A percentile compares a stretch with the other conserved stretches of the same genome.
These are phyloP conservation scores for Zhengitettix transpicula DNA, from an alignment of 2,888 invertebrate species.

Conservation along the genomic window DNA sequence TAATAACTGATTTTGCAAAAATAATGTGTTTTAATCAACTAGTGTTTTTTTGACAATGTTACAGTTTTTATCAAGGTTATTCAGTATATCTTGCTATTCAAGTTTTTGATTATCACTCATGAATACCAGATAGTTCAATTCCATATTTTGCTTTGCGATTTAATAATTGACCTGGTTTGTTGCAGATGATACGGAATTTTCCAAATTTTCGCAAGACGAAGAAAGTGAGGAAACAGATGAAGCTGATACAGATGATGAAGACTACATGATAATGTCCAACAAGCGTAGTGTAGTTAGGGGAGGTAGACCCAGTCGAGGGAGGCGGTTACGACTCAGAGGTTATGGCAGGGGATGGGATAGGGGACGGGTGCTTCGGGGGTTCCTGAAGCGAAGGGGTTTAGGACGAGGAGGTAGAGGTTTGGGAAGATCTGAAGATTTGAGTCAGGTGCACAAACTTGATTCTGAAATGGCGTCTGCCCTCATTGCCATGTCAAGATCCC, in stretches of 20 bases:
- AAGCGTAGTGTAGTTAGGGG: constrained; percentile 4
- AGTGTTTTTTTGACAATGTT: too few species aligned
- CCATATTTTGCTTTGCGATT: too few species aligned
- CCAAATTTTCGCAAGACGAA: constrained; percentile 2
- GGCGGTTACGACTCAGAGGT: constrained; percentile 3
- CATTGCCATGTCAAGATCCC: constrained; percentile 20
- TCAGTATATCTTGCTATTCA: too few species aligned
- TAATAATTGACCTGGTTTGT: neutral
- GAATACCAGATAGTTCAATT: too few species aligned
- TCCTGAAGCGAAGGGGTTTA: constrained; percentile 19
- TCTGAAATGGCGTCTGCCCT: constrained; percentile 28
- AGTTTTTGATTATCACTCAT: too few species aligned
- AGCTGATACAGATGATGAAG: constrained; percentile 4
- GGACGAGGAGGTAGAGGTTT: constrained; percentile 24
- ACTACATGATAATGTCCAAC: neutral
- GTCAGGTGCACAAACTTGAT: constrained; percentile 23
- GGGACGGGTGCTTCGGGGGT: constrained; percentile 16
- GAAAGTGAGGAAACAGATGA: constrained; percentile 15
- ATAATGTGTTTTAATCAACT: too few species aligned
- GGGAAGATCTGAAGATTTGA: constrained; percentile 24
- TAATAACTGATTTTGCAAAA: too few species aligned
- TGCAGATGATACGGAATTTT: constrained; percentile 3
- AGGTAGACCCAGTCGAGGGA: constrained; percentile 1
- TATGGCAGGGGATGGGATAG: constrained; percentile 12
- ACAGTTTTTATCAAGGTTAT: too few species aligned